Evolutionary conservation across 1,140 invertebrate species (phyloP), one percentile per base, ranked within the genome.

Genomic region (Penaeus indicus): DNA sequence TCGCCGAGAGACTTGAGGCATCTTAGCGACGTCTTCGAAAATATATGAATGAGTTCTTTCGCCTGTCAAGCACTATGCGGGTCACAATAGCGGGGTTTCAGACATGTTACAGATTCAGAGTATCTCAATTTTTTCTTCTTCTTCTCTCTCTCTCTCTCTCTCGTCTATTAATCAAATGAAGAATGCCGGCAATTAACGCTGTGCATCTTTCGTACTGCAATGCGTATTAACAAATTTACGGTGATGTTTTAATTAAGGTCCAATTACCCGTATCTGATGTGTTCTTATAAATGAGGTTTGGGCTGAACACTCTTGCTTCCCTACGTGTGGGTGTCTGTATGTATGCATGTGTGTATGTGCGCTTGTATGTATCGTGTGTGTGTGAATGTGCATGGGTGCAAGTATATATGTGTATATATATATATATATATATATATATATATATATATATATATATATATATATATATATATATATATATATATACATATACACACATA

Each of bases 201-300:
- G 77, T 22, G 21, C 16, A 60, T 42, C 38, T 60, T 60, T n/a
- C 16, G 77, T 79, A 42, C 77, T 47, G 22, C 77, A 60, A n/a
- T 79, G 25, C 25, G 77, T n/a, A 79, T 79, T 22, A 79, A 79
- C 77, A 79, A 42, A 54, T 79, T n/a, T 18, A 54, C 47, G 47
- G 21, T 79, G 77, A 79, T 79, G 77, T 79, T 79, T 79, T 79
- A 79, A 79, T 79, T 79, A 79, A 79, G 19, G 77, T 47, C 47
- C 77, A 79, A 79, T 79, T 79, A 79, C 61, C 47, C 77, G 77
- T 79, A 79, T 79, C 77, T 79, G 77, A 79, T 79, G 77, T 60
- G 27, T 21, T 5, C 77, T 79, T 79, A 79, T 60, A 21, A 79
- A n/a, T 79, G 77, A 75, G 69, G 25, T 27, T n/a, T 75, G 75